phyloP scores from a whole-genome alignment of 1,140 invertebrate genomes.

The Dufourea novaeangliae region DNA sequence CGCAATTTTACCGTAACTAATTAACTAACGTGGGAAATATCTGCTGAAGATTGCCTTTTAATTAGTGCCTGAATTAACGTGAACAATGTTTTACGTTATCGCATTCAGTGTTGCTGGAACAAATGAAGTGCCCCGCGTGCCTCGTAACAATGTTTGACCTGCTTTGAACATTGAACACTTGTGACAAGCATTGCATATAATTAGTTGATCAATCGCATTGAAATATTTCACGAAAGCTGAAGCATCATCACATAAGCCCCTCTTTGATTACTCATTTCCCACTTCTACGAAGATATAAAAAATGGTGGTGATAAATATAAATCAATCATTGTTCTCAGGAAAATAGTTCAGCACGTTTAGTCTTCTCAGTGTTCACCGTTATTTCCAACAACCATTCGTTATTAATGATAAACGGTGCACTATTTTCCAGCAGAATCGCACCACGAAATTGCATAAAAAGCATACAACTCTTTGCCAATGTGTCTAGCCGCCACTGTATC shows the following conservation, averaged over 20 bases:
- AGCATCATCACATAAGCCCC: neutral
- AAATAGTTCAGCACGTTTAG: no score
- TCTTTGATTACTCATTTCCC: neutral
- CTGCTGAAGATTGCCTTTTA: slow-evolving; percentile 10
- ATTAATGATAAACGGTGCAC: no score
- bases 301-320: no score
- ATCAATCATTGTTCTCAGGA: no score
- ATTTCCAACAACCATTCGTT: no score
- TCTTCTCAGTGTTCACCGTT: no score
- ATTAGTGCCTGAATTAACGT: slow-evolving; percentile 12
- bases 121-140: neutral
- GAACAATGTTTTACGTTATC: slow-evolving; percentile 3
- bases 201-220: neutral
- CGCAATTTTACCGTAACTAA: neutral
- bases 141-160: neutral
- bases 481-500: no score
- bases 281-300: neutral
- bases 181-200: neutral
- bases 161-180: neutral
- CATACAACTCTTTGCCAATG: no score
- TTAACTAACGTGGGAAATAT: slow-evolving; percentile 4
- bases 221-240: neutral
- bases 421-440: no score
- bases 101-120: neutral
- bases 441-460: no score